Conservation (phyloP, 2,113 vertebrate species). For the Acrocephalus arundinaceus region DNA sequence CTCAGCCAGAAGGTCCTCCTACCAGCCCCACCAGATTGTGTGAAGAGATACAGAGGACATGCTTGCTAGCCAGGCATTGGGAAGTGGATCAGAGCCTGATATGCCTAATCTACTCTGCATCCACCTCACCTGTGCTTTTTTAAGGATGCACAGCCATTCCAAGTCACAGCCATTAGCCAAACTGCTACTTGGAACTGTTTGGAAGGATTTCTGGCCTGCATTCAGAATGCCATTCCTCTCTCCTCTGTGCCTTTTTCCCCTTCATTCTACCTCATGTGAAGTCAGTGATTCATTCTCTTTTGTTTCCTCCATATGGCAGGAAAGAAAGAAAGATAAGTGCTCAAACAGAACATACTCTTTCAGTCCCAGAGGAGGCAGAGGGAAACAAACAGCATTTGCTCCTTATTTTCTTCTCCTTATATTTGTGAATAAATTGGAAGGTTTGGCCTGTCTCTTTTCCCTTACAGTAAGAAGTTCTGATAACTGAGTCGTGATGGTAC, state of each 20-base stretch:
- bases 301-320: background rate
- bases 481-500: rapidly evolving
- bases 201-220: background rate
- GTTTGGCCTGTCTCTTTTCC: background rate
- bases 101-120: background rate
- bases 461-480: background rate
- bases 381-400: background rate
- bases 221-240: background rate
- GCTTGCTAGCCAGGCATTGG: background rate
- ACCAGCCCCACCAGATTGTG: background rate
- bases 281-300: background rate
- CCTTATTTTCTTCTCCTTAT: background rate
- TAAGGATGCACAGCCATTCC: background rate
- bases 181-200: background rate
- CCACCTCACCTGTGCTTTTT: background rate
- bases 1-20: constrained; percentile 7
- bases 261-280: background rate
- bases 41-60: background rate
- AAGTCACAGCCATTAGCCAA: background rate
- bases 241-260: background rate
- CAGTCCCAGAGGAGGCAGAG: background rate
- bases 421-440: background rate
- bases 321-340: background rate
- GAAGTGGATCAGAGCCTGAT: background rate
- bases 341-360: background rate